phyloP scores from a whole-genome alignment of 2,888 invertebrate genomes.

The Caenorhabditis parvicauda region DNA sequence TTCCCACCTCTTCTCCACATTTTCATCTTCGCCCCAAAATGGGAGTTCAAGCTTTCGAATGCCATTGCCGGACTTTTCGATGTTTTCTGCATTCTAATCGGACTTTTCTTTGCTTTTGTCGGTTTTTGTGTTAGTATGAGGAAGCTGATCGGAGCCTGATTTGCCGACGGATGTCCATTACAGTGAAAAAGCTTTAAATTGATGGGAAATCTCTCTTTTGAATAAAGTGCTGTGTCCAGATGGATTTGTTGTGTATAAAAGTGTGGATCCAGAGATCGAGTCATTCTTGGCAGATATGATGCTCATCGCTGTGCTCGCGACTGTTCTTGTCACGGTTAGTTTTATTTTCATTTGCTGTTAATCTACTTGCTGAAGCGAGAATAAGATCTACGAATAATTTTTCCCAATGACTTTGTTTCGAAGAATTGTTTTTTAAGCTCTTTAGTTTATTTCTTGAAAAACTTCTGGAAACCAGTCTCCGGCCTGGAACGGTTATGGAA shows the following conservation, averaged over 20 bases:
- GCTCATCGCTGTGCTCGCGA: too few relatives aligned
- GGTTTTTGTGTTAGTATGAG: conserved; percentile 20
- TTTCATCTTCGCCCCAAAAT: conserved; percentile 46
- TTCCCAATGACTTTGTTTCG: neutral
- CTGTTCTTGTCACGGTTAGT: too few relatives aligned
- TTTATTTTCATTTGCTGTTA: neutral
- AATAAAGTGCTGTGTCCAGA: neutral
- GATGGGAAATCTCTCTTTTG: neutral
- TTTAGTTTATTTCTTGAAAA: neutral
- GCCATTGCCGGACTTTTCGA: conserved; percentile 17
- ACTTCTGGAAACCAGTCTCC: too few relatives aligned
- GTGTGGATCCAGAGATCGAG: conserved; percentile 4
- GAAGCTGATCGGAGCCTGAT: conserved; percentile 4
- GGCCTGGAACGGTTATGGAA: too few relatives aligned
- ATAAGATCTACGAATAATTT: neutral
- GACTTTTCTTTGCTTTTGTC: conserved; percentile 27
- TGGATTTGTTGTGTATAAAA: neutral
- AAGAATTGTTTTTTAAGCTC: neutral
- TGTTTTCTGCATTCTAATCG: conserved; percentile 23
- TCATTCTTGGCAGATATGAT: neutral
- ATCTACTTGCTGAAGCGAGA: neutral
- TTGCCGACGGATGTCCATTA: neutral
- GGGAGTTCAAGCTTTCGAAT: conserved; percentile 13
- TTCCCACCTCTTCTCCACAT: conserved; percentile 53
- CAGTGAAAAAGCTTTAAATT: conserved; percentile 5